Conservation (phyloP, 1,140 invertebrate species). For the Zaprionus ghesquierei region DNA sequence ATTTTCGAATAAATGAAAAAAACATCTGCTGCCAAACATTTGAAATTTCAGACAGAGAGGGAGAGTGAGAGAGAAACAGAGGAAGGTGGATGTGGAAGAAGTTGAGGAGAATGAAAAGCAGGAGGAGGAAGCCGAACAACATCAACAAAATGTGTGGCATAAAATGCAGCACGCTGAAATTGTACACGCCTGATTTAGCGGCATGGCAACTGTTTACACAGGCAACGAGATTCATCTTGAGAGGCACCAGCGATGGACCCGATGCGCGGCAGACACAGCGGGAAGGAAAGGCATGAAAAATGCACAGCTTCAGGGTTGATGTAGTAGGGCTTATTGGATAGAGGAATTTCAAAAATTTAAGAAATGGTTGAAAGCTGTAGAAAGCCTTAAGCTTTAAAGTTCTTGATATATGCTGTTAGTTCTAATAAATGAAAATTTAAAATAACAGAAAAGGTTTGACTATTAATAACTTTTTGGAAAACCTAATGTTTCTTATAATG, state of each 20-base stretch:
- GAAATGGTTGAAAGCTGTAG: neutral
- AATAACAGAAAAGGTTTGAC: too few species aligned
- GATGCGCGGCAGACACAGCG: slow-evolving; percentile 10
- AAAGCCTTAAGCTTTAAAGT: neutral
- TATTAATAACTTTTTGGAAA: too few species aligned
- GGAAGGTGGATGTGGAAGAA: neutral
- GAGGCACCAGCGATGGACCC: slow-evolving; percentile 36
- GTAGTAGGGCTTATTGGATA: neutral
- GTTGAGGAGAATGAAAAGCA: slow-evolving; percentile 14
- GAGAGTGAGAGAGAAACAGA: neutral
- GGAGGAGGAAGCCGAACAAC: slow-evolving; percentile 6
- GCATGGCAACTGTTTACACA: slow-evolving; percentile 59
- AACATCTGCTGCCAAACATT: slow-evolving; percentile 65
- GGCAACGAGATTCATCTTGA: slow-evolving; percentile 37
- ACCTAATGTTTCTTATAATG: too few species aligned
- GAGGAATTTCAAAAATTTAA: neutral
- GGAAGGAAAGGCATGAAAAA: slow-evolving; percentile 1
- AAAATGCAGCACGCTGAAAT: slow-evolving; percentile 58
- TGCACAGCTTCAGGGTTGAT: neutral
- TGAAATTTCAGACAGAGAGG: slow-evolving; percentile 38
- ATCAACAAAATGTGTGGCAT: slow-evolving; percentile 54
- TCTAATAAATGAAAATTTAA: too few species aligned
- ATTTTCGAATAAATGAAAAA: slow-evolving; percentile 47
- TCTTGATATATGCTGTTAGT: neutral
- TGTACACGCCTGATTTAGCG: slow-evolving; percentile 62